Conservation (phyloP, 2,888 invertebrate genomes). For the Drosophila paracracens region DNA sequence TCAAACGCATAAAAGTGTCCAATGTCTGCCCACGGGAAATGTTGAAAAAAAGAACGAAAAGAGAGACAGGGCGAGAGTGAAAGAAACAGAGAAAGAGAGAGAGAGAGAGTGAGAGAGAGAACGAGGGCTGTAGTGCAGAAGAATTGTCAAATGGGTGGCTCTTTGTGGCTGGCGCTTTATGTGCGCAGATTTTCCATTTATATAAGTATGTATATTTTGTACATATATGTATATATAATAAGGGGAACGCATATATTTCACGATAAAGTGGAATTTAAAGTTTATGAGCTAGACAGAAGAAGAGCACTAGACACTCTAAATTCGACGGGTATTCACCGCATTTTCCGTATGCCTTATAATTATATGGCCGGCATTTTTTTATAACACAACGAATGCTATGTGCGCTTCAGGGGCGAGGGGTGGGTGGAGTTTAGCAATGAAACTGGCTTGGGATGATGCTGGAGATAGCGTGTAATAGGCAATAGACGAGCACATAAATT, state of each 20-base stretch:
- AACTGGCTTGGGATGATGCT: conserved; percentile 22
- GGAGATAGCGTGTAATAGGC: conserved; percentile 57
- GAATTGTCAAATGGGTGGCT: conserved; percentile 45
- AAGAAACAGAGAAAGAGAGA: neutral
- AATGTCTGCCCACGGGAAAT: conserved; percentile 58
- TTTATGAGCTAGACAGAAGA: conserved; percentile 69
- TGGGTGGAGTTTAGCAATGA: conserved; percentile 3
- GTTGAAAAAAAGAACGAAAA: conserved; percentile 32
- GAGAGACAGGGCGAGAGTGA: neutral
- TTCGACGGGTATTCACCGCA: conserved; percentile 31
- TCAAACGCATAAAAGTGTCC: conserved; percentile 78
- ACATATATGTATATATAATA: conserved; percentile 54
- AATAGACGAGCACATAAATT: conserved; percentile 55
- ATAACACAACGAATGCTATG: conserved; percentile 58
- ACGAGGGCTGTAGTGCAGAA: conserved; percentile 35
- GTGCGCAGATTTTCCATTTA: conserved; percentile 64
- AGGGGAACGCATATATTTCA: conserved; percentile 55
- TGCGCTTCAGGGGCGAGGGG: conserved; percentile 14
- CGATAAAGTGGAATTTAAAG: conserved; percentile 75
- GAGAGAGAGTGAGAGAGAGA: neutral
- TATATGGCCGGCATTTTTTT: conserved; percentile 65
- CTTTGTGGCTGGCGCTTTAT: conserved; percentile 69
- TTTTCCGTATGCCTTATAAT: conserved; percentile 61
- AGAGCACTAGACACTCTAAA: conserved; percentile 1
- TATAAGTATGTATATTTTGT: conserved; percentile 29